Evolutionary conservation across 1,140 invertebrate genomes (phyloP), one percentile per base, ranked within the genome.

Genomic region (Lucilia cuprina): DNA sequence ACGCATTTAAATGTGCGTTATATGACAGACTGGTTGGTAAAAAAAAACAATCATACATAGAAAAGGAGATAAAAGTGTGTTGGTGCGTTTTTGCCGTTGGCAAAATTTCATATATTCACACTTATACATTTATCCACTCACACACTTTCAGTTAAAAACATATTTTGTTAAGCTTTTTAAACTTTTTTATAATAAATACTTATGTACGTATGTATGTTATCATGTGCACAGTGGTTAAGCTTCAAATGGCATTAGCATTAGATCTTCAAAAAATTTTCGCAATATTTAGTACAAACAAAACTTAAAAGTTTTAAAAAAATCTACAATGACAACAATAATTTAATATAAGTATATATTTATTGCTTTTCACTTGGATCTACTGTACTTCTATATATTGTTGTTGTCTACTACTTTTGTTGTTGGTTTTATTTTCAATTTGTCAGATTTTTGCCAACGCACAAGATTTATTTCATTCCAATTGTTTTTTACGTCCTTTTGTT

Each of bases 381-480:
- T 41, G 35, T 41, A 41, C 35, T 41, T 41, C 3, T 3, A 41
- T 41, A 25, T 74, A 7, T 74, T 25, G 35, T 77, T 41, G 74
- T 10, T 75, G 12, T 75, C n/a, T 60, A n/a, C 55, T 60, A 34
- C 5, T 41, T 34, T 77, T 21, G 35, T 41, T 41, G 13, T 41
- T 19, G 34, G 17, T 41, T 41, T 80, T 80, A 12, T 80, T 80
- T 80, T 49, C 41, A 80, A n/a, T 80, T 80, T 80, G 77, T 49
- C 77, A 80, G 77, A 80, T 49, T 80, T 60, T 80, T 50, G 77
- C 77, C 77, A 80, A 80, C 77, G 77, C 77, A 80, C 21, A 80
- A 25, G 41, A 49, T 80, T 77, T 77, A 7, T 35, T 77, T 14
- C 13, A 41, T 8, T 14, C 14, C 13, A 55, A 7, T 55, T 12